Base-by-base conservation (phyloP, 1,140 invertebrate genomes). In the Thaumetopoea pityocampa region DNA sequence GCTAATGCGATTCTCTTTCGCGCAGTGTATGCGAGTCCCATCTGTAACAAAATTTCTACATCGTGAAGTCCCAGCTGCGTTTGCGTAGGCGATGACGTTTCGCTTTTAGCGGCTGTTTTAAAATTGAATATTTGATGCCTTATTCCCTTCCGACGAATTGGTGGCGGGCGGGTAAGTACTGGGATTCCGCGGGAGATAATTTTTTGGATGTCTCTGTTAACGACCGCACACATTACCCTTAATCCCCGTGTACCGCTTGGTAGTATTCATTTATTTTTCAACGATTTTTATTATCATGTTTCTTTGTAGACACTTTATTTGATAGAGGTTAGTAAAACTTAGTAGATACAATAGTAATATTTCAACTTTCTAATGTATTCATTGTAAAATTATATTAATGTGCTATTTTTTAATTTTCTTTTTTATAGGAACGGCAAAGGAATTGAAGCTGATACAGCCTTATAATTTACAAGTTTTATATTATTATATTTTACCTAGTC, bases 121-220 rank as follows among this genome's bases (percentile, higher is more conserved):
- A 84, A 84, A 80, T 84, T 84, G 80, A 84, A 84, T 84, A 84
- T 84, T 84, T 84, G 80, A 84, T 84, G 77, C 53, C 66, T 61
- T 67, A 67, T 71, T 84, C 80, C 74, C 76, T 84, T 71, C 79
- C 76, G 74, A 81, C 74, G 73, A 81, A 78, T 83, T 67, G 70
- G 63, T 65, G 64, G 64, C 61, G 65, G 65, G 58, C 64, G 59
- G 48, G n/a, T 51, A 67, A 70, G 55, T 63, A 65, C 71, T 60
- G 64, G n/a, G 32, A 72, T 70, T 76, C 55, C 36, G 66, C 35
- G 58, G 49, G 50, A 58, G 70, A 79, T 79, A 67, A 81, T 81
- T 77, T 80, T 79, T 78, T 72, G 49, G 76, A 71, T 57, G 62
- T 57, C 60, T 67, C 51, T 64, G 60, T 72, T 76, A 74, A 80